Conservation (phyloP, 2,797 vertebrate species). For the Pantherophis vulpinus region DNA sequence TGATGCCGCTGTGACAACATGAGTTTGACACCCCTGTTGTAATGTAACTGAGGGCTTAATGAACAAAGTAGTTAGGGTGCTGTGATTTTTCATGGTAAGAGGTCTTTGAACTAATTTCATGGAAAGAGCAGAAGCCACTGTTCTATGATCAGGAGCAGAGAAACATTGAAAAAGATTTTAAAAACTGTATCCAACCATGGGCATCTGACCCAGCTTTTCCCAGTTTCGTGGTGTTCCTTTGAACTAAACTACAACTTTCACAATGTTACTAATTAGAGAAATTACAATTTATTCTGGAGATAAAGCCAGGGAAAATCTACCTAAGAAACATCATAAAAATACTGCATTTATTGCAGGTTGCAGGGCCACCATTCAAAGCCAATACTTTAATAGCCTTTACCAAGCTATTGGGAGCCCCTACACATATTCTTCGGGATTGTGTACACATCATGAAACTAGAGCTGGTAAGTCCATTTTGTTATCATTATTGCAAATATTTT, state of each 20-base stretch:
- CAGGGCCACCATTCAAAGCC: conserved; percentile 97
- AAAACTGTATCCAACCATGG: background rate
- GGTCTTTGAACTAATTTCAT: background rate
- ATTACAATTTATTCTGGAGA: background rate
- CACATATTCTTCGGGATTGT: conserved; percentile 96
- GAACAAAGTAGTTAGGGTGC: background rate
- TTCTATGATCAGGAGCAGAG: background rate
- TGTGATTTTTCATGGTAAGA: background rate
- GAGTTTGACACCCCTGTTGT: too few relatives aligned
- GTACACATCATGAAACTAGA: conserved; percentile 99
- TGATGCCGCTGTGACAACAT: too few relatives aligned
- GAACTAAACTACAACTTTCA: background rate
- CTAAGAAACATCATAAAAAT: conserved; percentile 51
- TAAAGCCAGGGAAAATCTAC: background rate
- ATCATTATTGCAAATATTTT: background rate
- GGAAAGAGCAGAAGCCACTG: background rate
- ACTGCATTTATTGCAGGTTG: conserved; percentile 79
- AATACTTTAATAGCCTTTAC: conserved; percentile 99
- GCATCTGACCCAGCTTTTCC: background rate
- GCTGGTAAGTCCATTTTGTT: conserved; percentile 78
- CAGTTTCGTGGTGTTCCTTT: background rate
- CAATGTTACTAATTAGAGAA: background rate
- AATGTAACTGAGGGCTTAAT: background rate
- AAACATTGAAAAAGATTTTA: background rate
- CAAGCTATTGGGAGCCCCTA: conserved; percentile 93